These are phyloP conservation scores for Brotula barbata DNA, from an alignment of 2,797 vertebrate species.

Conservation along the genomic window DNA sequence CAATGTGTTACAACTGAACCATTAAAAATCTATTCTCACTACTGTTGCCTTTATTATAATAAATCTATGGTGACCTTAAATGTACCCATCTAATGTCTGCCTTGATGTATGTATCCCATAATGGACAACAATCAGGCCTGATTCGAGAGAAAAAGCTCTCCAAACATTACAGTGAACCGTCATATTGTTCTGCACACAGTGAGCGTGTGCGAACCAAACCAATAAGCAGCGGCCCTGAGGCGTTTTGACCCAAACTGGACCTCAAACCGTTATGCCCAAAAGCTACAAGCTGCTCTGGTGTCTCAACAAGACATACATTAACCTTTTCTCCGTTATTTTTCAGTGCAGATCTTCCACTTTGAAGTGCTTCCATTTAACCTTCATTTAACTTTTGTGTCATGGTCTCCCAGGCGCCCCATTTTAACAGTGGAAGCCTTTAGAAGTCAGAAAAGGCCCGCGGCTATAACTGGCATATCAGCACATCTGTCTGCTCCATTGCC, in stretches of 20 bases:
- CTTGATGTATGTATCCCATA: too few species aligned
- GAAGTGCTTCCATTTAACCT: constrained; percentile 80
- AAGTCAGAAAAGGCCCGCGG: constrained; percentile 72
- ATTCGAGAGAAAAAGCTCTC: constrained; percentile 29
- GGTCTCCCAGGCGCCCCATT: constrained; percentile 63
- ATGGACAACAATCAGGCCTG: constrained; percentile 13
- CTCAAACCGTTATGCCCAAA: constrained; percentile 66
- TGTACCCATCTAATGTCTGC: too few species aligned
- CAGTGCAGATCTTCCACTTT: constrained; percentile 72
- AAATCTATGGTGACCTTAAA: too few species aligned
- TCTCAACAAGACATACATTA: constrained; percentile 78
- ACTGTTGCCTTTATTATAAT: too few species aligned
- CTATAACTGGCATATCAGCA: constrained; percentile 74
- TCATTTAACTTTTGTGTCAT: constrained; percentile 76
- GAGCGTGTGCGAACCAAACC: constrained; percentile 45
- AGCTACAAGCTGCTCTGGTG: constrained; percentile 76
- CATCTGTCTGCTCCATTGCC: constrained; percentile 71
- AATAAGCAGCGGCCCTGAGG: constrained; percentile 58
- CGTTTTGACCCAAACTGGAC: constrained; percentile 66
- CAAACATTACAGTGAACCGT: constrained; percentile 26
- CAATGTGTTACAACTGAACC: too few species aligned
- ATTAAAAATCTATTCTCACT: too few species aligned
- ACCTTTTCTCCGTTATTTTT: constrained; percentile 73
- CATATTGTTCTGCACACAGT: constrained; percentile 33
- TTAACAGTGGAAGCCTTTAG: constrained; percentile 76